A percentile compares a stretch with the other conserved stretches of the same genome.
Evolutionary conservation across 1,140 invertebrate genomes (phyloP).

Genomic region (Glomeris maerens): DNA sequence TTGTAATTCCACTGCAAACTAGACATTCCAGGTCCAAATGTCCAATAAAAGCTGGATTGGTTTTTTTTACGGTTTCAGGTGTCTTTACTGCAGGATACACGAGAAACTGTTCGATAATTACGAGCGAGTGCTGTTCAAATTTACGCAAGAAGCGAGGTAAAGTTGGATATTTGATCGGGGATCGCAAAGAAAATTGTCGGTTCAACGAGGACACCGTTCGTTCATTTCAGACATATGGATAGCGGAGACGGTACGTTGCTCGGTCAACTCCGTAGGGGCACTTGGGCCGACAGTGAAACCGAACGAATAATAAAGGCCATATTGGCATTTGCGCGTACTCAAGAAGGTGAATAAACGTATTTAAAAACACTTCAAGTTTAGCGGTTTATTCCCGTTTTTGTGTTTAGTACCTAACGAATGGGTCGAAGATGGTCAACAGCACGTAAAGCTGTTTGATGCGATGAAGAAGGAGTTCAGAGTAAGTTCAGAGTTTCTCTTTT

Average conservation of each 20-base stretch:
- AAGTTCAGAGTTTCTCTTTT: constrained; percentile 10
- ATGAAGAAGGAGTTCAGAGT: constrained; percentile 55
- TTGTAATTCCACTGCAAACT: background rate
- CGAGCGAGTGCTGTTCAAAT: constrained; percentile 29
- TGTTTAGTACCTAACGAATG: too few species aligned
- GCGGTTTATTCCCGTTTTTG: background rate
- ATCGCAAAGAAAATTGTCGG: too few species aligned
- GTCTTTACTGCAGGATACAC: constrained; percentile 29
- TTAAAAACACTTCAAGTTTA: constrained; percentile 6
- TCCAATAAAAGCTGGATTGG: constrained; percentile 9
- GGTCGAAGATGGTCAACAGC: constrained; percentile 37
- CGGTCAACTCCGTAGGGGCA: constrained; percentile 29
- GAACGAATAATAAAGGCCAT: constrained; percentile 40
- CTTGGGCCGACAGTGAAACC: constrained; percentile 39
- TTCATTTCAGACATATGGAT: too few species aligned
- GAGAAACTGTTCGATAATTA: constrained; percentile 28
- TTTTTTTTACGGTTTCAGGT: constrained; percentile 21
- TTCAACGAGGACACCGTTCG: too few species aligned
- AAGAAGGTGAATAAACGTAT: constrained; percentile 2
- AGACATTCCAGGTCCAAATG: background rate
- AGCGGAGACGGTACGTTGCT: constrained; percentile 16
- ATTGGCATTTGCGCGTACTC: background rate
- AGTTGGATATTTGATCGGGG: constrained; percentile 4
- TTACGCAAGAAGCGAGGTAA: constrained; percentile 16
- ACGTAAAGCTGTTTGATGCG: constrained; percentile 42